Evolutionary conservation across 2,888 invertebrate genomes (phyloP).

Genomic region (Serripes groenlandicus): DNA sequence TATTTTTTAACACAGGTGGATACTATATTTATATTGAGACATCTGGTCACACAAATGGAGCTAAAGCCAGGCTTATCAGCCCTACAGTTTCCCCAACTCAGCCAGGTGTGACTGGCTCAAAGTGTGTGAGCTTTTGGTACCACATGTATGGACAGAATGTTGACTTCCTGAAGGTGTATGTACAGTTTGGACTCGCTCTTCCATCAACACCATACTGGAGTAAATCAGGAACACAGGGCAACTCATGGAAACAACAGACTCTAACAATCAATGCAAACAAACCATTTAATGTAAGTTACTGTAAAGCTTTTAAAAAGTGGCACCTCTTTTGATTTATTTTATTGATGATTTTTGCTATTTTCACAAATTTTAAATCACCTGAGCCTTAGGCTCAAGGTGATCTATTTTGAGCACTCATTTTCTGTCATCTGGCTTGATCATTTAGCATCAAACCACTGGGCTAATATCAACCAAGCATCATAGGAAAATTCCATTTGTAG

Average conservation of each 20-base stretch:
- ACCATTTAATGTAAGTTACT: conserved; percentile 75
- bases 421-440: too few species aligned
- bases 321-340: too few species aligned
- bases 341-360: too few species aligned
- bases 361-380: too few species aligned
- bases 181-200: conserved; percentile 68
- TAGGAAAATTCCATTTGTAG: too few species aligned
- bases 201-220: conserved; percentile 75
- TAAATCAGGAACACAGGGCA: conserved; percentile 78
- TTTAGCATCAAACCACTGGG: too few species aligned
- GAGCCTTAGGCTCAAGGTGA: too few species aligned
- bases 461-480: too few species aligned
- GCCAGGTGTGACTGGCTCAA: conserved; percentile 62
- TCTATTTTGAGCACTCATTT: too few species aligned
- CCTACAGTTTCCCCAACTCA: conserved; percentile 65
- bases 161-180: conserved; percentile 73
- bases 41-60: conserved; percentile 60
- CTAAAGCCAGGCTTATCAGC: conserved; percentile 79
- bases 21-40: conserved; percentile 82
- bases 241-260: conserved; percentile 75
- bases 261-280: conserved; percentile 63
- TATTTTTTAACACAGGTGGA: conserved; percentile 60
- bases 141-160: conserved; percentile 80
- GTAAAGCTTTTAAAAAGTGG: too few species aligned
- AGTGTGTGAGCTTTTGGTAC: conserved; percentile 81